These are phyloP conservation scores for Heliothis virescens DNA, from an alignment of 1,140 invertebrate species.

Conservation along the genomic window DNA sequence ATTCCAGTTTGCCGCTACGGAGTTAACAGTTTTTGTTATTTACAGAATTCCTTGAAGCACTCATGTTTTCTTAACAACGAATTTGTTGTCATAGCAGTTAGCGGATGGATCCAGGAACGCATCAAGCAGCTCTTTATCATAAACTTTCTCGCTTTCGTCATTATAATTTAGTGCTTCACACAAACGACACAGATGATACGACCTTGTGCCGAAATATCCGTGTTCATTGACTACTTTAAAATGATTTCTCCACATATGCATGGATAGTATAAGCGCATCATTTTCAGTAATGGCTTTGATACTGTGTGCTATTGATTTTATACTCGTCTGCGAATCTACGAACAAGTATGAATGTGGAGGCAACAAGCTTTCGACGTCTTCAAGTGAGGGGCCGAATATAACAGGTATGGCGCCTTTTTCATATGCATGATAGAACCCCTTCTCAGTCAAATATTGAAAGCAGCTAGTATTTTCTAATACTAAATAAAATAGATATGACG, in stretches of 20 bases:
- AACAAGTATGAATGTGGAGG: constrained; percentile 91
- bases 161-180: constrained; percentile 91
- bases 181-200: constrained; percentile 92
- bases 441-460: constrained; percentile 91
- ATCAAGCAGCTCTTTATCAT: constrained; percentile 59
- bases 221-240: constrained; percentile 90
- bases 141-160: constrained; percentile 78
- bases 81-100: neutral
- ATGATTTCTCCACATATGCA: constrained; percentile 59
- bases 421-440: constrained; percentile 89
- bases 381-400: constrained; percentile 87
- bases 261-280: constrained; percentile 5
- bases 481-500: constrained; percentile 91
- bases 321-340: constrained; percentile 89
- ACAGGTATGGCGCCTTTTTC: constrained; percentile 89
- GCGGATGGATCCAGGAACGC: constrained; percentile 37
- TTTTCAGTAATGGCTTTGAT: constrained; percentile 84
- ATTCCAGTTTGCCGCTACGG: constrained; percentile 35
- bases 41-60: neutral
- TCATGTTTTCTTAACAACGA: neutral
- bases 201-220: constrained; percentile 88
- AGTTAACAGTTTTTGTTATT: constrained; percentile 4
- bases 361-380: constrained; percentile 86
- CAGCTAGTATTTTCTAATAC: constrained; percentile 92
- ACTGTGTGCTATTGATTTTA: constrained; percentile 87